Evolutionary conservation across 1,140 invertebrate genomes (phyloP), one percentile per base, ranked within the genome.

Genomic region (Lepidurus arcticus): DNA sequence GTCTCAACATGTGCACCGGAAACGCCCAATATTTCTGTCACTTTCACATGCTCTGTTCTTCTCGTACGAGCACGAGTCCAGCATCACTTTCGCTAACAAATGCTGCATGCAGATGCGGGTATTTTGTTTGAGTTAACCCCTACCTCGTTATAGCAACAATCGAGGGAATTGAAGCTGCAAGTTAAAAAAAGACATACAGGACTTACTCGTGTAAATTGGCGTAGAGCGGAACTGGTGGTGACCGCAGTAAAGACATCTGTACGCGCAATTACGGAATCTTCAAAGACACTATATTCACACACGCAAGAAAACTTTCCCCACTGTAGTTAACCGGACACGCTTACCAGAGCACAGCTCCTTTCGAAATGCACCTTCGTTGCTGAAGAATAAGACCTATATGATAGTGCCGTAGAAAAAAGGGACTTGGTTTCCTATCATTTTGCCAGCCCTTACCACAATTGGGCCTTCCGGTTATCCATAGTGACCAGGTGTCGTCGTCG

Each of bases 401-500:
- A 16, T n/a, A 21, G 8, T 65, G 53, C 34, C 3, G 53, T 21
- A 65, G n/a, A 13, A 7, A 7, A 65, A 65, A 21, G 21, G 47
- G 53, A 65, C 53, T 65, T 65, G 53, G 9, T 21, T 65, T 16
- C 53, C 53, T 16, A 21, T 65, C 53, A 2, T 65, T 65, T 65
- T 13, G 53, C 53, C 21, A 65, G 21, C 21, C 53, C 53, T 65
- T n/a, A 7, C 53, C 53, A 65, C 53, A 65, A 65, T 65, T 65
- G 53, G 53, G 53, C 53, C 53, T 65, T 65, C 53, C 53, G 53
- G 53, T 65, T 65, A 65, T 65, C 53, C 53, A 65, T 65, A 65
- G 53, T 65, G 53, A 65, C 53, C 53, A 65, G 53, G 53, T 65
- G 53, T 65, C 53, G 53, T 65, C 53, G 53, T 65, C 53, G 53